These are phyloP conservation scores for Dasysyrphus albostriatus DNA, from an alignment of 2,888 invertebrate species.

Conservation along the genomic window DNA sequence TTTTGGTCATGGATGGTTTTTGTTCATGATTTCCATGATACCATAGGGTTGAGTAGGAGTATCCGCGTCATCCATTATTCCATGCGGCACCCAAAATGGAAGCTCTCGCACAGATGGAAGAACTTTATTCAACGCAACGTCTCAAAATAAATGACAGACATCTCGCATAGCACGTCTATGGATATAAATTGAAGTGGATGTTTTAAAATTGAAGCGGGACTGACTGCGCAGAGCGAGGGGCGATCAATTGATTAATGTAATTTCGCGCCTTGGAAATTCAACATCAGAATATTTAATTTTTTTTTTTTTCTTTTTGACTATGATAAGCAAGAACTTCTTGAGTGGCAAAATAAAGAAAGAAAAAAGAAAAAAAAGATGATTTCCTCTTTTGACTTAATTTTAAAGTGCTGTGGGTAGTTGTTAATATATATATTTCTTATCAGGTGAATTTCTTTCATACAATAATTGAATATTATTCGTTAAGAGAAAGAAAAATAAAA, in stretches of 20 bases:
- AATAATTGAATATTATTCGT: not conserved
- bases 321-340: slow-evolving; percentile 33
- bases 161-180: slow-evolving; percentile 10
- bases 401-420: slow-evolving; percentile 2
- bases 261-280: slow-evolving; percentile 63
- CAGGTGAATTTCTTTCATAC: slow-evolving; percentile 11
- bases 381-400: slow-evolving; percentile 14
- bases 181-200: slow-evolving; percentile 15
- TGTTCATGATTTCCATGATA: slow-evolving; percentile 43
- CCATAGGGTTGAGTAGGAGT: slow-evolving; percentile 66
- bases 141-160: slow-evolving; percentile 19
- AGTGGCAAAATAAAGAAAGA: not conserved
- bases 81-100: slow-evolving; percentile 72
- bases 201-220: not conserved
- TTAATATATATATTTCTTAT: slow-evolving; percentile 17
- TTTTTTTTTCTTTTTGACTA: slow-evolving; percentile 51
- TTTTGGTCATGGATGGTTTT: slow-evolving; percentile 41
- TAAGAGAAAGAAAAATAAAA: no score
- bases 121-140: slow-evolving; percentile 54
- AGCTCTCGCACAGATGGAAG: slow-evolving; percentile 55
- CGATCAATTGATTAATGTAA: slow-evolving; percentile 68
- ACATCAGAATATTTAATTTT: slow-evolving; percentile 66
- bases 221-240: slow-evolving; percentile 21
- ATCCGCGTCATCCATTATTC: slow-evolving; percentile 72
- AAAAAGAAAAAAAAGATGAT: not conserved